Evolutionary conservation across 2,113 vertebrate species (phyloP).

Genomic region (Clarias gariepinus): DNA sequence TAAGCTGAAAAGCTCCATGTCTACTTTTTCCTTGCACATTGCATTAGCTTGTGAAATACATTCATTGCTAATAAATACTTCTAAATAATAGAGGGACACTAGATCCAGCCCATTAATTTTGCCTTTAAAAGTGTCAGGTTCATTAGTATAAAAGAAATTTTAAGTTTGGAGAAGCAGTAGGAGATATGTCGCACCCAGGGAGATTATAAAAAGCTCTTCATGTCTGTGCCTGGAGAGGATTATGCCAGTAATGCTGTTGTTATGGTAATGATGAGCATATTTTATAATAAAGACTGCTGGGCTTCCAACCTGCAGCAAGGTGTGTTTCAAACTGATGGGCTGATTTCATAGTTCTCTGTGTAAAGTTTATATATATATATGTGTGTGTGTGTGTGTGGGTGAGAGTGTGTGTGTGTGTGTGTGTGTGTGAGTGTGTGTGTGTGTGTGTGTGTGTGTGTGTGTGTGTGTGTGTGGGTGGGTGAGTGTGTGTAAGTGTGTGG

Average conservation of each 20-base stretch:
- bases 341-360: constrained; percentile 4
- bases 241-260: constrained; percentile 54
- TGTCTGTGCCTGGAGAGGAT: constrained; percentile 52
- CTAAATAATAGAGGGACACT: constrained; percentile 39
- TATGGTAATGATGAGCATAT: constrained; percentile 52
- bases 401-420: no score
- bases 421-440: no score
- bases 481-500: no score
- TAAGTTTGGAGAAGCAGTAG: constrained; percentile 45
- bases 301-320: constrained; percentile 43
- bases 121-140: constrained; percentile 45
- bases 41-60: constrained; percentile 40
- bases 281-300: constrained; percentile 47
- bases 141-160: constrained; percentile 45
- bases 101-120: constrained; percentile 43
- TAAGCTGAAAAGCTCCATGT: background rate
- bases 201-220: constrained; percentile 52
- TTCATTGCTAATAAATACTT: constrained; percentile 49
- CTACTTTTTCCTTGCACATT: background rate
- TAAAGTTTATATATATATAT: background rate
- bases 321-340: constrained; percentile 47
- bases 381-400: constrained; percentile 11
- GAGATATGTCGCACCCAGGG: constrained; percentile 32
- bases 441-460: no score
- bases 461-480: background rate